Evolutionary conservation across 2,113 vertebrate species (phyloP).

Genomic region (Coptodon bakossiorum): DNA sequence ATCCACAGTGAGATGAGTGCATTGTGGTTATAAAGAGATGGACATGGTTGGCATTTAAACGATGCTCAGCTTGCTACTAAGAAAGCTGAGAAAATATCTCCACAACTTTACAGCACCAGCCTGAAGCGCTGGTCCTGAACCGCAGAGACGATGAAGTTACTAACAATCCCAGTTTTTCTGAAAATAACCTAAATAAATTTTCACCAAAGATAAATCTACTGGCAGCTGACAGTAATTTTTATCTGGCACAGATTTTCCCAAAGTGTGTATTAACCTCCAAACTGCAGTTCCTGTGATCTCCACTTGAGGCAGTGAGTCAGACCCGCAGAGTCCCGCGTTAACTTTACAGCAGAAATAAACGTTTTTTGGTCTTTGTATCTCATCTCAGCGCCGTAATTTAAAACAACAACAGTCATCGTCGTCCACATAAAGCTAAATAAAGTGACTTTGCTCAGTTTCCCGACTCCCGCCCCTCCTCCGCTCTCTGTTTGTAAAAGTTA

Average conservation of each 20-base stretch:
- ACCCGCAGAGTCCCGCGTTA: not conserved
- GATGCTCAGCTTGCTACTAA: not conserved
- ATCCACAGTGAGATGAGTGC: accelerated
- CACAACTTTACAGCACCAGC: not conserved
- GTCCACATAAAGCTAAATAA: not conserved
- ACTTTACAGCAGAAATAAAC: not conserved
- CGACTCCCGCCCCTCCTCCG: accelerated
- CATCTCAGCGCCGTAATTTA: not conserved
- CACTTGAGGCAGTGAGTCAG: not conserved
- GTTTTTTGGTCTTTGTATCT: not conserved
- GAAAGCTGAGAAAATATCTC: not conserved
- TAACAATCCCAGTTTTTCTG: not conserved
- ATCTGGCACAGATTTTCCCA: not conserved
- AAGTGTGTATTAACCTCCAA: not conserved
- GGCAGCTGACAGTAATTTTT: not conserved
- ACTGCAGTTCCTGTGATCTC: not conserved
- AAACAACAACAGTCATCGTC: not conserved
- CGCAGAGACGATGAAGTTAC: not conserved
- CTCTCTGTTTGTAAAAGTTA: not conserved
- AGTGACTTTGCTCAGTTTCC: not conserved
- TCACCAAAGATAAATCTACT: not conserved
- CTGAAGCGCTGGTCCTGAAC: accelerated
- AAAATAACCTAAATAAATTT: not conserved
- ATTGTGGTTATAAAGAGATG: not conserved
- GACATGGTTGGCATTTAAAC: not conserved